Evolutionary conservation across 2,888 invertebrate species (phyloP).

Genomic region (Ennomos quercinarius): DNA sequence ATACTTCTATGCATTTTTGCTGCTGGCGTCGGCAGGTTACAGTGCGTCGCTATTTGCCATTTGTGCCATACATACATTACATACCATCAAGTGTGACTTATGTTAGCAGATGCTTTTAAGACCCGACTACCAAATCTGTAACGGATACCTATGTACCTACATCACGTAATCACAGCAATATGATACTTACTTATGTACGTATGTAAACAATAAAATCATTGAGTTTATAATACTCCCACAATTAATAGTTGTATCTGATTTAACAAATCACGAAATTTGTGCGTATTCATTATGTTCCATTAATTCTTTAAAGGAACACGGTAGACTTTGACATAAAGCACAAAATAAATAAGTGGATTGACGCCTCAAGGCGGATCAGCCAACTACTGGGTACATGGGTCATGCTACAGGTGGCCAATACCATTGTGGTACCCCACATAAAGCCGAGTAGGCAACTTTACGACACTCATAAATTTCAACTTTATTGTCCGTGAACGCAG

Average conservation of each 20-base stretch:
- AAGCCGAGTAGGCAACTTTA: constrained; percentile 49
- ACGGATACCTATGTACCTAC: no score
- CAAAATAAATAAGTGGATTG: constrained; percentile 38
- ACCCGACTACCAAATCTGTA: no score
- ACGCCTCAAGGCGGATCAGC: constrained; percentile 44
- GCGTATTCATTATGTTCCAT: constrained; percentile 52
- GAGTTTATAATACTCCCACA: no score
- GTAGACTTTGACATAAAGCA: constrained; percentile 44
- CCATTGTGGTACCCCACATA: constrained; percentile 42
- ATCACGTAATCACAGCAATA: no score
- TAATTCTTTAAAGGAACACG: constrained; percentile 54
- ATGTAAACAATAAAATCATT: no score
- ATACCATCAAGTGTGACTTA: no score
- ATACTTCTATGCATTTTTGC: no score
- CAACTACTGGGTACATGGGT: constrained; percentile 45
- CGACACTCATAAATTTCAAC: constrained; percentile 56
- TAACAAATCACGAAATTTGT: constrained; percentile 23
- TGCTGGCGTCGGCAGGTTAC: no score
- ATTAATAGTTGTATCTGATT: not conserved
- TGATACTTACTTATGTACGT: no score
- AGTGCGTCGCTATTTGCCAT: no score
- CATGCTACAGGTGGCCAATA: constrained; percentile 61
- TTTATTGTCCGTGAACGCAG: constrained; percentile 51
- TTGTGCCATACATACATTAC: no score
- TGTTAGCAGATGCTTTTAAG: no score